phyloP scores from a whole-genome alignment of 1,140 invertebrate genomes.

The Philopotamus ludificatus region DNA sequence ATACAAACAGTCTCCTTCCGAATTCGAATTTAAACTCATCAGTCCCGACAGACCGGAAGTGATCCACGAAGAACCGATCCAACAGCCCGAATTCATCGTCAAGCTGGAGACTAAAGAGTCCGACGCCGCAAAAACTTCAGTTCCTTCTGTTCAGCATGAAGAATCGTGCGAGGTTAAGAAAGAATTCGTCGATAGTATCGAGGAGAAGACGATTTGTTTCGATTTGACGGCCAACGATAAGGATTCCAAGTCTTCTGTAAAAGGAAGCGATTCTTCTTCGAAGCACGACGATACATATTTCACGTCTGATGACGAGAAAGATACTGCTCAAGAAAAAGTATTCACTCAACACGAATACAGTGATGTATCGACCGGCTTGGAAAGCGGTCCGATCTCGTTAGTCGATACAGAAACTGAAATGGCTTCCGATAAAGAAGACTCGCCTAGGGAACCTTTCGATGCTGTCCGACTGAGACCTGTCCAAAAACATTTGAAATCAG shows the following conservation, averaged over 20 bases:
- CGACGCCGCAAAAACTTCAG: conserved; percentile 22
- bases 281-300: conserved; percentile 34
- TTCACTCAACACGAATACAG: conserved; percentile 47
- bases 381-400: conserved; percentile 56
- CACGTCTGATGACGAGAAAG: conserved; percentile 51
- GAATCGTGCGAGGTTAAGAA: conserved; percentile 35
- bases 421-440: conserved; percentile 51
- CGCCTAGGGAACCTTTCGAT: conserved; percentile 52
- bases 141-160: conserved; percentile 33
- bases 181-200: conserved; percentile 28
- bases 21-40: conserved; percentile 67
- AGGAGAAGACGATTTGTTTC: conserved; percentile 11
- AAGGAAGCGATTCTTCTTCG: conserved; percentile 34
- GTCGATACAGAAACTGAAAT: conserved; percentile 55
- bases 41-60: conserved; percentile 55
- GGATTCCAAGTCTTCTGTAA: conserved; percentile 28
- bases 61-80: conserved; percentile 54
- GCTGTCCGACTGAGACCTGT: conserved; percentile 49
- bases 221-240: conserved; percentile 33
- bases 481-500: conserved; percentile 57
- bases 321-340: conserved; percentile 52
- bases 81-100: conserved; percentile 40
- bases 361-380: conserved; percentile 53
- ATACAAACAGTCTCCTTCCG: conserved; percentile 68
- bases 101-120: conserved; percentile 12